Evolutionary conservation across 1,140 invertebrate species (phyloP), one percentile per base, ranked within the genome.

Genomic region (Brachionus rubens): DNA sequence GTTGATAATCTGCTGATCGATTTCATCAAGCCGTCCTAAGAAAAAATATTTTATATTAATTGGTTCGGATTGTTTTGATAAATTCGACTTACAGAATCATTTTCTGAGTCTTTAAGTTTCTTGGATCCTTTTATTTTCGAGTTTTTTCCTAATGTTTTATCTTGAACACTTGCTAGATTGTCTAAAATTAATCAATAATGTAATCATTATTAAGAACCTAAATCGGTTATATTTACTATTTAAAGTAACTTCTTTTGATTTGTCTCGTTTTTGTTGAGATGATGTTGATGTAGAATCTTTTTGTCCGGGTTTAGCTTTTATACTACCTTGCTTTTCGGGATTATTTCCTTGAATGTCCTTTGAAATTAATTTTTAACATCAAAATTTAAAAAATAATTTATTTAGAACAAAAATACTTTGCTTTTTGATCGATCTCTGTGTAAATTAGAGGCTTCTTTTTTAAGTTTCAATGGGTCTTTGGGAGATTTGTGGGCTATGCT

Each of bases 1-100:
- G 26, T 65, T 41, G 59, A 65, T 19, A 65, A 16, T 65, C 43
- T 65, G 24, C 59, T 65, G 1, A 65, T 43, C 21, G 59, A 65
- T 28, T 36, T 65, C 5, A 43, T 10, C 7, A 65, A 12, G 1
- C 59, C 40, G 24, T 65, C 59, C 16, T 65, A 14, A 56, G 10
- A 14, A 3, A 10, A 30, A 56, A 56, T 28, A 28, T 28, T 30
- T 28, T 9, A 2, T 28, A 3, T 59, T 59, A 16, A 59, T 33
- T n/a, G 36, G 12, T 36, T 4, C 33, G 19, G 16, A 16, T n/a
- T 33, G 4, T 12, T 36, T 36, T 36, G n/a, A n/a, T n/a, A n/a
- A 59, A 19, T 9, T 9, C 9, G 9, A 59, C 30, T 16, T 36
- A 59, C 54, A 33, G 54, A 59, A 36, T 65, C 59, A 21, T 41